phyloP scores from a whole-genome alignment of 2,113 vertebrate species.

The Serinus canaria region DNA sequence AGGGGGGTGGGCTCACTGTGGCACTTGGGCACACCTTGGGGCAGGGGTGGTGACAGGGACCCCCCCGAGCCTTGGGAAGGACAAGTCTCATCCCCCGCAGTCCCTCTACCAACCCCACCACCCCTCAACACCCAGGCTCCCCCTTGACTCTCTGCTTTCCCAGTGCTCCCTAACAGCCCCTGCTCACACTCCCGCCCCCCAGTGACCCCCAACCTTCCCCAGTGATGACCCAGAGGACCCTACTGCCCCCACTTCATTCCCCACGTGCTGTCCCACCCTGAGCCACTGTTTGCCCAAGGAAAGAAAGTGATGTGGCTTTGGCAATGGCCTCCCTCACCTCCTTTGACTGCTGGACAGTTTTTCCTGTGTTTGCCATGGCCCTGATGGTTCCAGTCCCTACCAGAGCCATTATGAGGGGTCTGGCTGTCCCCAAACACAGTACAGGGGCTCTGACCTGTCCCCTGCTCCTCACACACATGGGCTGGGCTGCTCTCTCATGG shows the following conservation, averaged over 20 bases:
- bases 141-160: too few species aligned
- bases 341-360: neutral
- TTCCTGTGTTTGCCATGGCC: neutral
- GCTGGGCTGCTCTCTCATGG: neutral
- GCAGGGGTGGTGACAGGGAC: neutral
- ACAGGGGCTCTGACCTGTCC: neutral
- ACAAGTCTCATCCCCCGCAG: neutral
- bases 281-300: neutral
- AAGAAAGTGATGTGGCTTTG: fast-evolving
- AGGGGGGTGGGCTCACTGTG: fast-evolving
- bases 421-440: neutral
- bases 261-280: neutral
- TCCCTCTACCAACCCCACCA: neutral
- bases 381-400: fast-evolving
- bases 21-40: neutral
- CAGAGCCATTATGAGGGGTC: neutral
- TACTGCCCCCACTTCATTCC: neutral
- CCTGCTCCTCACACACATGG: neutral
- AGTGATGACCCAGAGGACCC: neutral
- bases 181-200: neutral
- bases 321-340: fast-evolving
- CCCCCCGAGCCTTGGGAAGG: too few species aligned
- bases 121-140: neutral
- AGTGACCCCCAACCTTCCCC: neutral
- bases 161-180: neutral